Evolutionary conservation across 2,797 vertebrate genomes (phyloP).

Genomic region (Poecilia velifera): DNA sequence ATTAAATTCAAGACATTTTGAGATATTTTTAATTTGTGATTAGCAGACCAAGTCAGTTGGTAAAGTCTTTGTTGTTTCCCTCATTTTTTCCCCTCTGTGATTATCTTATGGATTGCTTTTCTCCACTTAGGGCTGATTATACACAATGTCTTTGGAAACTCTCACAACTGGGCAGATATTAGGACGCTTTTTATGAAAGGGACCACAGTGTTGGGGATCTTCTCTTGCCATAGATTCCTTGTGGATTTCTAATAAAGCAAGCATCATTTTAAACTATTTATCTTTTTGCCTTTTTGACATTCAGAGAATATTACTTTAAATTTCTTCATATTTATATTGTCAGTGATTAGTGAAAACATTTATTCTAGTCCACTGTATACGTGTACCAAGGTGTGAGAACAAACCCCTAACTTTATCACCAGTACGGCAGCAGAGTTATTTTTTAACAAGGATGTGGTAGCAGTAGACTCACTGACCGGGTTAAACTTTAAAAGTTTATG

Average conservation of each 20-base stretch:
- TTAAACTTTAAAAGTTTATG: conserved; percentile 2
- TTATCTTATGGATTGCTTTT: background rate
- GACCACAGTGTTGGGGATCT: background rate
- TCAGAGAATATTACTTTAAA: background rate
- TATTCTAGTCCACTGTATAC: background rate
- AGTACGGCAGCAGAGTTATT: conserved; percentile 6
- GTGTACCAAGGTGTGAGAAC: background rate
- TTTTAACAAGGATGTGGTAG: background rate
- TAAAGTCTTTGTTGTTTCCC: background rate
- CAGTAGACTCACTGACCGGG: background rate
- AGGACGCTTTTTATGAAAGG: background rate
- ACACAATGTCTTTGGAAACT: background rate
- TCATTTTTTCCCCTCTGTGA: background rate
- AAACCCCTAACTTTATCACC: background rate
- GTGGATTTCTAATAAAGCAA: background rate
- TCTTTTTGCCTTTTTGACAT: background rate
- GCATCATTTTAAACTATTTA: background rate
- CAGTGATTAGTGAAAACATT: background rate
- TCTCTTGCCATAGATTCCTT: background rate
- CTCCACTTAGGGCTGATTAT: too few relatives aligned
- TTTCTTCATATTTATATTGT: background rate
- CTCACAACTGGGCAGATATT: background rate
- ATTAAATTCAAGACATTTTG: background rate
- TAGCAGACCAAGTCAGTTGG: background rate
- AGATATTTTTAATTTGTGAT: background rate